Percentiles rank a stretch among this genome's conserved stretches.
Conservation (phyloP, 2,797 vertebrate species). For the Euthynnus affinis region DNA sequence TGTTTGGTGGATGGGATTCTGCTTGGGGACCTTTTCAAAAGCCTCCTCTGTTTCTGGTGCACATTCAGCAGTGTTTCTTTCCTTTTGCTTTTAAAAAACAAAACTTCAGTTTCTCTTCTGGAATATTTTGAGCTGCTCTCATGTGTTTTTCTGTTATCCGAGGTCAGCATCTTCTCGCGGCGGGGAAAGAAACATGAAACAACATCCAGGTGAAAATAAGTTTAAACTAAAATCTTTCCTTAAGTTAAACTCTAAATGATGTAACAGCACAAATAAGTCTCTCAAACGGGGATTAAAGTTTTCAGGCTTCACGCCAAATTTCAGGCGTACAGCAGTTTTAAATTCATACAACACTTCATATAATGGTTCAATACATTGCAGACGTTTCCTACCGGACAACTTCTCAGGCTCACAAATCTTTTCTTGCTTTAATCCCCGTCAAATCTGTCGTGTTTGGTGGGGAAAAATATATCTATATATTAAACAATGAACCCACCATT, state of each 20-base stretch:
- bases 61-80: neutral
- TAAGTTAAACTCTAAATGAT: neutral
- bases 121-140: neutral
- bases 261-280: neutral
- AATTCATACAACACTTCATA: too few species aligned
- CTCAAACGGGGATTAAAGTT: neutral
- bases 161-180: neutral
- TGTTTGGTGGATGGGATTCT: too few species aligned
- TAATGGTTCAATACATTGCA: too few species aligned
- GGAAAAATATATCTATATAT: conserved; percentile 6
- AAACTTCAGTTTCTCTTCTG: neutral
- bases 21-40: too few species aligned
- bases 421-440: too few species aligned
- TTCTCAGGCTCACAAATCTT: too few species aligned
- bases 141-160: neutral
- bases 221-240: neutral
- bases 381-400: too few species aligned
- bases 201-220: neutral
- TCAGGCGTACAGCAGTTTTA: too few species aligned
- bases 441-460: neutral
- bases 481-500: neutral
- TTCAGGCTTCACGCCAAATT: too few species aligned
- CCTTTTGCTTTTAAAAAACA: neutral
- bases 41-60: neutral
- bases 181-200: neutral